Conservation (phyloP, 2,888 invertebrate genomes). For the Luperina nickerlii region DNA sequence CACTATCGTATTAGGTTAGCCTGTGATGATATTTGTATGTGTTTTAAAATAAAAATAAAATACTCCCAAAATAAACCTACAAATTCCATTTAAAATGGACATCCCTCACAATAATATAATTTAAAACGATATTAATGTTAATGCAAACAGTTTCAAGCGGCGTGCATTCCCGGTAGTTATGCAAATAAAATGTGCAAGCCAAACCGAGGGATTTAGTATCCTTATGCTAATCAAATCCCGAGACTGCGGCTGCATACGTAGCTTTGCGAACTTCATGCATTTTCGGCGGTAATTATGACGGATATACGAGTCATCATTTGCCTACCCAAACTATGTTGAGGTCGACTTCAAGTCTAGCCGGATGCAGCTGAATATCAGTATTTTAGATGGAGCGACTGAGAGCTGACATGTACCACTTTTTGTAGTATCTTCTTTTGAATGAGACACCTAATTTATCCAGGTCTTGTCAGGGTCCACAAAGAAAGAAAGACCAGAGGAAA, state of each 20-base stretch:
- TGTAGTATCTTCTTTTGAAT: conserved; percentile 3
- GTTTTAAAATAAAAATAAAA: no score
- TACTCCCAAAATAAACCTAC: not conserved
- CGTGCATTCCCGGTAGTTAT: conserved; percentile 71
- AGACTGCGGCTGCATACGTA: conserved; percentile 58
- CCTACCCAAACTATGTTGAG: no score
- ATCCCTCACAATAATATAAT: conserved; percentile 61
- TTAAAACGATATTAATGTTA: conserved; percentile 69
- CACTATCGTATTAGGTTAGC: no score
- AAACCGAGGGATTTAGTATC: conserved; percentile 73
- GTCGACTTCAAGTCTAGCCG: no score
- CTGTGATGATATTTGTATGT: no score
- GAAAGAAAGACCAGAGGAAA: not conserved
- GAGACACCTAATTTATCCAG: not conserved
- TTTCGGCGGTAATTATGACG: conserved; percentile 41
- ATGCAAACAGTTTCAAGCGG: conserved; percentile 66
- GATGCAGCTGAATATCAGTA: no score
- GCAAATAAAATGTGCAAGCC: conserved; percentile 76
- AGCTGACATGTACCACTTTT: not conserved
- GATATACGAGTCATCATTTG: not conserved
- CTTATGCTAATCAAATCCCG: conserved; percentile 76
- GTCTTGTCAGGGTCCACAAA: not conserved
- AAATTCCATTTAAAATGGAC: conserved; percentile 17
- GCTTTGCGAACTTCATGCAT: conserved; percentile 54
- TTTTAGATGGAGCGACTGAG: no score